A percentile compares a stretch with the other conserved stretches of the same genome.
Evolutionary conservation across 2,797 vertebrate species (phyloP).

Genomic region (Lycodopsis pacificus): DNA sequence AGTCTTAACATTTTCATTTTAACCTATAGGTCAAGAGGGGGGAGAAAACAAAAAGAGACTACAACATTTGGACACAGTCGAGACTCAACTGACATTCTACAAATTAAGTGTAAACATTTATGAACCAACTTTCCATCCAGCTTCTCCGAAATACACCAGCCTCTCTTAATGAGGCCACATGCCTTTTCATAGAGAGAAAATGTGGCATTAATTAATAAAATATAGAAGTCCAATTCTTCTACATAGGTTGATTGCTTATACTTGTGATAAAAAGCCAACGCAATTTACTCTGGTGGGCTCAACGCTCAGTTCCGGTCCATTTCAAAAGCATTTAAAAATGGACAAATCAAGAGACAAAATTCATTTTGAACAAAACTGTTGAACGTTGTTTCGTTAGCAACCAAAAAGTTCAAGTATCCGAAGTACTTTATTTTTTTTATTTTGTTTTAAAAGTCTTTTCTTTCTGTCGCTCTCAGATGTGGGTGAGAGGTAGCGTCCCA

Average conservation of each 20-base stretch:
- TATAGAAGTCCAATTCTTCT: conserved; percentile 87
- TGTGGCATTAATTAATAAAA: conserved; percentile 84
- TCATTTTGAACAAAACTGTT: conserved; percentile 62
- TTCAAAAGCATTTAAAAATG: conserved; percentile 53
- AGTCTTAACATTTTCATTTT: conserved; percentile 84
- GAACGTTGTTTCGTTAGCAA: conserved; percentile 73
- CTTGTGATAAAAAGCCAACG: conserved; percentile 81
- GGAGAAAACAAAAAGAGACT: conserved; percentile 66
- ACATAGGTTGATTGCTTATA: conserved; percentile 85
- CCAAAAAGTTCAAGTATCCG: conserved; percentile 88
- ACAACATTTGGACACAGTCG: conserved; percentile 85
- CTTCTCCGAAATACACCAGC: conserved; percentile 85
- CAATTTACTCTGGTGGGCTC: conserved; percentile 77
- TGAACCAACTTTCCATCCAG: conserved; percentile 83
- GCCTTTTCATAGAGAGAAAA: conserved; percentile 85
- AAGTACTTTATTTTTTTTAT: conserved; percentile 74
- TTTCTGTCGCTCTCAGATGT: conserved; percentile 87
- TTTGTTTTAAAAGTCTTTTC: conserved; percentile 56
- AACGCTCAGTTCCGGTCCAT: conserved; percentile 76
- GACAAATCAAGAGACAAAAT: conserved; percentile 78
- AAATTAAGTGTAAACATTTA: conserved; percentile 91
- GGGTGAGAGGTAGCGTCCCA: conserved; percentile 97
- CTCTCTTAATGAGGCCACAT: conserved; percentile 84
- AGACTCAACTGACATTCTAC: conserved; percentile 84
- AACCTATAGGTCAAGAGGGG: conserved; percentile 70